These are phyloP conservation scores for Lagopus muta DNA, from an alignment of 2,113 vertebrate genomes.

Conservation along the genomic window DNA sequence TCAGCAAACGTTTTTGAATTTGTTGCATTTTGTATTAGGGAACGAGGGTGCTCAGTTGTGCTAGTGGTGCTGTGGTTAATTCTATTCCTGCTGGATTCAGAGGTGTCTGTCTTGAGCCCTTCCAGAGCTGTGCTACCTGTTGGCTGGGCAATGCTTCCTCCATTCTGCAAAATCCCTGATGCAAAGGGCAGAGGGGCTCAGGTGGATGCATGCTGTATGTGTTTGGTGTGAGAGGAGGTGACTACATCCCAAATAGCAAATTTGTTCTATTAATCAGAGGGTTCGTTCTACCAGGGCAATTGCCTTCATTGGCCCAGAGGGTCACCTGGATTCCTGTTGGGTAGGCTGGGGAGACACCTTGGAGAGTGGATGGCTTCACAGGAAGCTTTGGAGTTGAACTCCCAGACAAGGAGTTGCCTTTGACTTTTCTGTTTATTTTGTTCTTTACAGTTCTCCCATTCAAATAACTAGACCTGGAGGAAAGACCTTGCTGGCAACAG, in stretches of 20 bases:
- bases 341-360: neutral
- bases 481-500: conserved; percentile 65
- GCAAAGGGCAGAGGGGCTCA: neutral
- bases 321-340: neutral
- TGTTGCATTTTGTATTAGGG: neutral
- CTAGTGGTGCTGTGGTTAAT: neutral
- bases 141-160: accelerated
- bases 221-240: neutral
- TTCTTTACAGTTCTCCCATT: neutral
- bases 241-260: neutral
- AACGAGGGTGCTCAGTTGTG: neutral
- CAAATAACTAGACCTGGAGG: conserved; percentile 48
- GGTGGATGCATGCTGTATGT: neutral
- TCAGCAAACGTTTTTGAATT: conserved; percentile 46
- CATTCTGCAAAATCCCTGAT: accelerated
- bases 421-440: conserved; percentile 43
- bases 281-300: neutral
- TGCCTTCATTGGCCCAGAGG: neutral
- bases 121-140: neutral
- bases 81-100: neutral
- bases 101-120: neutral
- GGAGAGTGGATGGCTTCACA: neutral
- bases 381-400: neutral
- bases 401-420: neutral
- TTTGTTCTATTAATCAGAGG: neutral